Evolutionary conservation across 2,888 invertebrate species (phyloP), one percentile per base, ranked within the genome.

Genomic region (Cheilosia impressa): DNA sequence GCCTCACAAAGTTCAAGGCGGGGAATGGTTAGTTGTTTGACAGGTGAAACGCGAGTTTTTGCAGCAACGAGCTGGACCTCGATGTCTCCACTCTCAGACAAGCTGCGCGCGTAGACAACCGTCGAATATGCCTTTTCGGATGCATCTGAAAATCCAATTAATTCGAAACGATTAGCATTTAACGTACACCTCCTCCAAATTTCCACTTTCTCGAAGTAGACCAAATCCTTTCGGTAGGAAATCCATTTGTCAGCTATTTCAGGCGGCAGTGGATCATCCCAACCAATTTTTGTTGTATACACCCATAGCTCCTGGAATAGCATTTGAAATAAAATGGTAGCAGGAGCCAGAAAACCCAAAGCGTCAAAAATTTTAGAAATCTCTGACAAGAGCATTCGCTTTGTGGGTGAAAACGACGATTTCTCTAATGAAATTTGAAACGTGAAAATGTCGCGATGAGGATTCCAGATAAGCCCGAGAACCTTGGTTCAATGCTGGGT

Each of bases 1-100:
- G 87, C 88, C 5, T n/a, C 66, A 43, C 82, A 83, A 4, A 87
- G 22, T 50, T 87, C 87, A 1, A 81, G 50, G 0, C 75, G 57
- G 1, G 76, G 65, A 38, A 81, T 81, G 3, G 68, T 24, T 47
- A 81, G n/a, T n/a, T 57, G 75, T 22, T 81, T 81, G 17, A 81
- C 63, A 13, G 76, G 87, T 2, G 75, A 63, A 4, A 73, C 62
- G n/a, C 50, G 53, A 7, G 69, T 43, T 31, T 63, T 58, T 4
- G 68, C 38, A 10, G 63, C 66, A 52, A 72, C 34, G 5, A 65
- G 43, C 15, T 50, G 27, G 13, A 50, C 13, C 38, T 65, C 19
- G 1, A 43, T 31, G 4, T 10, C n/a, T 4, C 57, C 75, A 47
- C 22, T 38, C 24, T 24, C 24, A 24, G 24, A 24, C 24, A 24